These are phyloP conservation scores for Elmis aenea DNA, from an alignment of 2,888 invertebrate genomes.

Conservation along the genomic window DNA sequence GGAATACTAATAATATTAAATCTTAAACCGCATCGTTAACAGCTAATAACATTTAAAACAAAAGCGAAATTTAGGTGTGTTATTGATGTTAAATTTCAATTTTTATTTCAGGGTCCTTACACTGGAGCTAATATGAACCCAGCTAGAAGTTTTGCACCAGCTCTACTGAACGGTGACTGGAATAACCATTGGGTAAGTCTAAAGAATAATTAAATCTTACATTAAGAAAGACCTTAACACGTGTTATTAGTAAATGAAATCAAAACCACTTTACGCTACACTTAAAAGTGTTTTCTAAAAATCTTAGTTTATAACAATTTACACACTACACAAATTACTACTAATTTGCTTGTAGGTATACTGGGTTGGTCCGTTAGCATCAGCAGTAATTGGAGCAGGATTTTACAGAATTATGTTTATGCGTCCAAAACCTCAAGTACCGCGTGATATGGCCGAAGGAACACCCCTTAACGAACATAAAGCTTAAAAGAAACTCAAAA, in stretches of 20 bases:
- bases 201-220: not conserved
- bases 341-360: slow-evolving; percentile 29
- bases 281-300: too few species aligned
- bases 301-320: too few species aligned
- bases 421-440: slow-evolving; percentile 29
- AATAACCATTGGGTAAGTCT: slow-evolving; percentile 59
- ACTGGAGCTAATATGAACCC: slow-evolving; percentile 69
- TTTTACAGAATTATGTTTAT: slow-evolving; percentile 38
- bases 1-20: too few species aligned
- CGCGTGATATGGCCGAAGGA: slow-evolving; percentile 32
- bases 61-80: slow-evolving; percentile 4
- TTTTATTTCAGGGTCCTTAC: slow-evolving; percentile 46
- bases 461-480: slow-evolving; percentile 38
- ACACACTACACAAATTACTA: too few species aligned
- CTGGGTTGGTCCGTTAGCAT: slow-evolving; percentile 41
- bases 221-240: too few species aligned
- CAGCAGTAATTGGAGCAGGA: slow-evolving; percentile 36
- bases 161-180: slow-evolving; percentile 64
- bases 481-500: slow-evolving; percentile 16
- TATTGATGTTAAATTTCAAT: slow-evolving; percentile 6
- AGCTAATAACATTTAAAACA: too few species aligned
- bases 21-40: too few species aligned
- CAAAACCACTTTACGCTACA: too few species aligned
- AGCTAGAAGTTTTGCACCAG: slow-evolving; percentile 65
- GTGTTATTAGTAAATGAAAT: too few species aligned